Percentiles rank a stretch among this genome's conserved stretches.
These are phyloP conservation scores for Chrosomus eos DNA, from an alignment of 2,797 vertebrate species.

Conservation along the genomic window DNA sequence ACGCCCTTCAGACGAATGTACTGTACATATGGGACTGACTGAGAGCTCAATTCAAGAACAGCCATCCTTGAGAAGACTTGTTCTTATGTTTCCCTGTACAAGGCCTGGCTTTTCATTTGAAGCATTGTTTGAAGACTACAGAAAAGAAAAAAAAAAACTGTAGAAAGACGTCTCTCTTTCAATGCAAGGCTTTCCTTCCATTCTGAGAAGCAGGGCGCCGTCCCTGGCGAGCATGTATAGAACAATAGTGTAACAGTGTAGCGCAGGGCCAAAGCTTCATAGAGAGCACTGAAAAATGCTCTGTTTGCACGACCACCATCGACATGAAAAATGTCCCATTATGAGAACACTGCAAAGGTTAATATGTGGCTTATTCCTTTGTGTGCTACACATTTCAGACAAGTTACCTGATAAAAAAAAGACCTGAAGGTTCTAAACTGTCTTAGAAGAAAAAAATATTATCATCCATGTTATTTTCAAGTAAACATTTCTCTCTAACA, in stretches of 20 bases:
- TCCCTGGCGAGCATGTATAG: slow-evolving; percentile 48
- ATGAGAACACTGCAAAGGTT: slow-evolving; percentile 2
- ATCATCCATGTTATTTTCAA: neutral
- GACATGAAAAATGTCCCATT: slow-evolving; percentile 54
- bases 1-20: slow-evolving; percentile 29
- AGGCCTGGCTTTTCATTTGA: slow-evolving; percentile 46
- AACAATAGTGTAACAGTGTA: slow-evolving; percentile 55
- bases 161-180: slow-evolving; percentile 62
- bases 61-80: slow-evolving; percentile 41
- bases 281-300: slow-evolving; percentile 37
- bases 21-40: slow-evolving; percentile 12
- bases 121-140: slow-evolving; percentile 49
- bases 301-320: slow-evolving; percentile 33
- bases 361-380: neutral
- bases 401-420: neutral
- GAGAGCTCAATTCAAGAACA: slow-evolving; percentile 15
- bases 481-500: slow-evolving; percentile 25
- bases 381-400: neutral
- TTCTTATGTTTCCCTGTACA: slow-evolving; percentile 50
- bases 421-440: neutral
- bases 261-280: slow-evolving; percentile 40
- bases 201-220: slow-evolving; percentile 68
- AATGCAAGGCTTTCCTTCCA: slow-evolving; percentile 78
- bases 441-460: neutral
- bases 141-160: slow-evolving; percentile 57